phyloP scores from a whole-genome alignment of 2,888 invertebrate species.

The Diadegma fenestrale region DNA sequence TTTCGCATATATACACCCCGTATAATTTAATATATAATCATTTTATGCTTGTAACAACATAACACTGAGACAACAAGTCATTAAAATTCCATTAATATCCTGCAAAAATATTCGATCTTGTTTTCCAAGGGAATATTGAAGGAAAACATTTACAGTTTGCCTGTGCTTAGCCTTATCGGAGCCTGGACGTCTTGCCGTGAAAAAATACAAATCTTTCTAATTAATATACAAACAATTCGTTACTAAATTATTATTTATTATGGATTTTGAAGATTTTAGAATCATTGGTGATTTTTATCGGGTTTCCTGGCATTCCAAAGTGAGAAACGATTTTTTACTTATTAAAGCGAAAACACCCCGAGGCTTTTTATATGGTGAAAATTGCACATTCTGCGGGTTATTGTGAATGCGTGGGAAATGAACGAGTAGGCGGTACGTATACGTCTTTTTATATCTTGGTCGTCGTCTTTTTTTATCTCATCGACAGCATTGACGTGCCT shows the following conservation, averaged over 20 bases:
- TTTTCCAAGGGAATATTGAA: constrained; percentile 38
- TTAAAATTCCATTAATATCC: constrained; percentile 39
- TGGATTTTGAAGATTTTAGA: neutral
- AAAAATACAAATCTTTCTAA: neutral
- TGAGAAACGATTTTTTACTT: neutral
- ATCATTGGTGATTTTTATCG: neutral
- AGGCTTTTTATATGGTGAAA: constrained; percentile 50
- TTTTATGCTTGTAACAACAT: constrained; percentile 51
- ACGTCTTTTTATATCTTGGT: constrained; percentile 43
- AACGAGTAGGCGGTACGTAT: constrained; percentile 4
- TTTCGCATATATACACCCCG: constrained; percentile 7
- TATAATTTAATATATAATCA: constrained; percentile 41
- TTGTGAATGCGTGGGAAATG: constrained; percentile 15
- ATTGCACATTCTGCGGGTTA: constrained; percentile 56
- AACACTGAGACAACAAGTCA: constrained; percentile 51
- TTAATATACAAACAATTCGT: neutral
- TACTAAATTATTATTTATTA: neutral
- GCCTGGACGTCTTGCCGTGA: neutral
- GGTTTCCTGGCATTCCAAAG: neutral
- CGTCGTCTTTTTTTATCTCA: constrained; percentile 24
- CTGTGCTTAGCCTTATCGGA: neutral
- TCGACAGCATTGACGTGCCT: constrained; percentile 41
- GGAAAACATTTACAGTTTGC: constrained; percentile 39
- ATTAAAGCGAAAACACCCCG: neutral
- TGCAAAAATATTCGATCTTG: constrained; percentile 4